Conservation (phyloP, 2,113 vertebrate species). For the Edolisoma coerulescens region DNA sequence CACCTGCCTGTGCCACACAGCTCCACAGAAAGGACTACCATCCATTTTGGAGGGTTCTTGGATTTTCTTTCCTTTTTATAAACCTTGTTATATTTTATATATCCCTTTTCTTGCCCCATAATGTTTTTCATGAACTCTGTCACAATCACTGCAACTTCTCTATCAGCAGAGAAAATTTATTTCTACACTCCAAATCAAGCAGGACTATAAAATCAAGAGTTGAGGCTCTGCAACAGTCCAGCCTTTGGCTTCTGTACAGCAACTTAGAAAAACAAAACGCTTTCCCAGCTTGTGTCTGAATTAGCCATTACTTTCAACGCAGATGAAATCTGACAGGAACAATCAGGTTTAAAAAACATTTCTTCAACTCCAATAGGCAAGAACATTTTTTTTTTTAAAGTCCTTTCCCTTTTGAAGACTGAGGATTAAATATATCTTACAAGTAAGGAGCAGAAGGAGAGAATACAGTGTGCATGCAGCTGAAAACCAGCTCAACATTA, state of each 20-base stretch:
- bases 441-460: neutral
- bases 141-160: neutral
- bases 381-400: neutral
- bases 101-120: neutral
- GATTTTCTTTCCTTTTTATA: neutral
- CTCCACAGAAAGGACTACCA: neutral
- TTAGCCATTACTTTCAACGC: neutral
- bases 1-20: neutral
- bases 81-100: neutral
- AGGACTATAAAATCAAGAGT: neutral
- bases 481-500: neutral
- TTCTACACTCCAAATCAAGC: neutral
- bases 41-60: neutral
- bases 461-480: neutral
- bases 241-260: neutral
- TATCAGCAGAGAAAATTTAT: neutral
- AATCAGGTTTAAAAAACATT: constrained; percentile 18
- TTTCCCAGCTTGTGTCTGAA: neutral
- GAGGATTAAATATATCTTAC: neutral
- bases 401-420: neutral
- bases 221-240: neutral
- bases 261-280: neutral
- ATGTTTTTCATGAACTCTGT: neutral
- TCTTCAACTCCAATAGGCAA: neutral
- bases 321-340: constrained; percentile 14